Evolutionary conservation across 92 coral and sea anemone species (phyloP).

Genomic region (Siderastrea siderea): DNA sequence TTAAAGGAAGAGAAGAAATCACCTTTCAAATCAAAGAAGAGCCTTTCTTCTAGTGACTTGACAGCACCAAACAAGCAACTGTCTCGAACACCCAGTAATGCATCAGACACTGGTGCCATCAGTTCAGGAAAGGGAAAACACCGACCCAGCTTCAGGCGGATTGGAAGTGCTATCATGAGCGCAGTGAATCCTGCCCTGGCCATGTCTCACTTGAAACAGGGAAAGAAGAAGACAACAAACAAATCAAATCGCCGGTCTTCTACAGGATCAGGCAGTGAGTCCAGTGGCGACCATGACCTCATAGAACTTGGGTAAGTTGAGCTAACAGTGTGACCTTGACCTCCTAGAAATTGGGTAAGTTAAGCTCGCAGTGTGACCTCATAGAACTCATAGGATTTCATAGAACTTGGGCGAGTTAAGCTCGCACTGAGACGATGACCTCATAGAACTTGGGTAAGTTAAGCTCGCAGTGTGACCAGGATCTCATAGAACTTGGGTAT

Average conservation of each 20-base stretch:
- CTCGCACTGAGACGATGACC: too few relatives aligned
- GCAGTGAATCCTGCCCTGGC: conserved; percentile 82
- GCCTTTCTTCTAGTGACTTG: conserved; percentile 41
- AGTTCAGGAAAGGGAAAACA: conserved; percentile 68
- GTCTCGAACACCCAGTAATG: conserved; percentile 78
- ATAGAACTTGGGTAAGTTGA: too few relatives aligned
- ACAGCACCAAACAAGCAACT: conserved; percentile 14
- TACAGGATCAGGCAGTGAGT: conserved; percentile 57
- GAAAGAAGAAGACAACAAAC: conserved; percentile 38
- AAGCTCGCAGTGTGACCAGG: background rate
- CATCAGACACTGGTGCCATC: conserved; percentile 77
- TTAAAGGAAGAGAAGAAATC: conserved; percentile 25
- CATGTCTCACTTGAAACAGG: conserved; percentile 62
- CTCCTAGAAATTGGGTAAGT: conserved; percentile 81
- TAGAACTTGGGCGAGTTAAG: too few relatives aligned
- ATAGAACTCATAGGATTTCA: too few relatives aligned
- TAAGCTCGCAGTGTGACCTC: background rate
- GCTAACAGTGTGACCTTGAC: too few relatives aligned
- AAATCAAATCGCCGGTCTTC: conserved; percentile 63
- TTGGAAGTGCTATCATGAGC: conserved; percentile 85
- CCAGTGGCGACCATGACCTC: conserved; percentile 78
- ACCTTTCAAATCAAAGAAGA: conserved; percentile 37
- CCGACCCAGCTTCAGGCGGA: conserved; percentile 76
- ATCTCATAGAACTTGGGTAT: background rate
- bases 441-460: conserved; percentile 81